A percentile compares a stretch with the other conserved stretches of the same genome.
phyloP scores from a whole-genome alignment of 2,888 invertebrate species.

The Tiliacea citrago region DNA sequence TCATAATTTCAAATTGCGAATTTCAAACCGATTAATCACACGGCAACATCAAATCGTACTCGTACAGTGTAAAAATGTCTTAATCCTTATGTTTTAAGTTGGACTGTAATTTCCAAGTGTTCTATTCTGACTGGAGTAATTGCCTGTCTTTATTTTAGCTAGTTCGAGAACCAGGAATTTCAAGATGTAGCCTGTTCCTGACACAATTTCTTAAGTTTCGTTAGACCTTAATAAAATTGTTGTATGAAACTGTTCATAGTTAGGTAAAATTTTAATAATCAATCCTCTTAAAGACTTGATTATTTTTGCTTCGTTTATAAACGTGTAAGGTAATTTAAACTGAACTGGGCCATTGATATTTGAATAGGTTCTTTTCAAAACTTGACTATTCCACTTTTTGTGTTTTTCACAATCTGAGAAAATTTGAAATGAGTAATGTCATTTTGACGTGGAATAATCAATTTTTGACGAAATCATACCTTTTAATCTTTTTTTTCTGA shows the following conservation, averaged over 20 bases:
- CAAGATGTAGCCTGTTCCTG: slow-evolving; percentile 24
- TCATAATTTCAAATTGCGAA: too few relatives aligned
- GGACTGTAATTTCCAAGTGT: slow-evolving; percentile 47
- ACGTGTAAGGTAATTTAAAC: not conserved
- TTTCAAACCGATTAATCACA: not conserved
- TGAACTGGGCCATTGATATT: not conserved
- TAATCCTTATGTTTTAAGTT: slow-evolving; percentile 45
- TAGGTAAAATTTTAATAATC: not conserved
- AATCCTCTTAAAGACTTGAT: not conserved
- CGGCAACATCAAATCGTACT: slow-evolving; percentile 4
- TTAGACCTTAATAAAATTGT: not conserved
- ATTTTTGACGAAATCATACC: too few relatives aligned
- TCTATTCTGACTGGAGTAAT: slow-evolving; percentile 48
- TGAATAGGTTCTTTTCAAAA: too few relatives aligned
- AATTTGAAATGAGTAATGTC: too few relatives aligned
- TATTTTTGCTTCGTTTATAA: too few relatives aligned
- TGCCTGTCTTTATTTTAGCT: slow-evolving; percentile 47
- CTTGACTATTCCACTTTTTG: too few relatives aligned
- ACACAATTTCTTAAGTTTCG: slow-evolving; percentile 15
- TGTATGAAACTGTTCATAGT: not conserved
- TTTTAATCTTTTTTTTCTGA: too few relatives aligned
- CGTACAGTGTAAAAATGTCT: slow-evolving; percentile 22
- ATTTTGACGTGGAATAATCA: too few relatives aligned
- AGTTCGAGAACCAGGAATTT: slow-evolving; percentile 25
- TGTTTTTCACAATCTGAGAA: too few relatives aligned